Evolutionary conservation across 2,113 vertebrate genomes (phyloP), one percentile per base, ranked within the genome.

Genomic region (Falcunculus frontatus): DNA sequence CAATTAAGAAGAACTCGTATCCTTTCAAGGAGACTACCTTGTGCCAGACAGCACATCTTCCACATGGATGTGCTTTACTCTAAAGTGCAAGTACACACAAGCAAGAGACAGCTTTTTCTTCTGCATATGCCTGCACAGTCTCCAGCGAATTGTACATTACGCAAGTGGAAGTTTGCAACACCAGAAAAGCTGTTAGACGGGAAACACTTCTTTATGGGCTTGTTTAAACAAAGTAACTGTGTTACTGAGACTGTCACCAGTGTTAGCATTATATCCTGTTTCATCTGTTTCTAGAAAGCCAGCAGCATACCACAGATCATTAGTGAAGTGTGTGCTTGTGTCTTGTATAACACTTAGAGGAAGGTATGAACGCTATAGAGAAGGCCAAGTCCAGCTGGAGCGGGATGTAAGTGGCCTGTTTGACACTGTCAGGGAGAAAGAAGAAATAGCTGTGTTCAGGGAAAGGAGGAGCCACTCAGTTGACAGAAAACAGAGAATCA

Each of bases 201-300:
- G 56, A 94, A 95, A 63, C 60, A 30, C 73, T 81, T 73, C 52
- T 95, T 89, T 81, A 86, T 26, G 33, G 68, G 46, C 68, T 86
- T 92, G 68, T 93, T 97, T 90, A 92, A 96, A 94, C 83, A 92
- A 86, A 90, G 65, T 84, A 90, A 88, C 79, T 83, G 60, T 70
- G 76, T 95, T 90, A 84, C 50, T 77, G 42, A 42, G 79, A 67
- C 86, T 90, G 68, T 86, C 90, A 92, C 67, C 86, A 67, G 59
- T 67, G 72, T 90, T 84, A 89, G 90, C 52, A 41, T 88, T 77
- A 70, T 41, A 90, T 30, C n/a, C 79, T 55, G 33, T 74, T 93
- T 84, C 47, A 70, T 81, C 50, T 73, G 59, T 67, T 63, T 75
- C 89, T 84, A 41, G 57, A 91, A 87, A 86, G 64, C 47, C 35